Conservation (phyloP, 2,797 vertebrate species). For the Discoglossus pictus region DNA sequence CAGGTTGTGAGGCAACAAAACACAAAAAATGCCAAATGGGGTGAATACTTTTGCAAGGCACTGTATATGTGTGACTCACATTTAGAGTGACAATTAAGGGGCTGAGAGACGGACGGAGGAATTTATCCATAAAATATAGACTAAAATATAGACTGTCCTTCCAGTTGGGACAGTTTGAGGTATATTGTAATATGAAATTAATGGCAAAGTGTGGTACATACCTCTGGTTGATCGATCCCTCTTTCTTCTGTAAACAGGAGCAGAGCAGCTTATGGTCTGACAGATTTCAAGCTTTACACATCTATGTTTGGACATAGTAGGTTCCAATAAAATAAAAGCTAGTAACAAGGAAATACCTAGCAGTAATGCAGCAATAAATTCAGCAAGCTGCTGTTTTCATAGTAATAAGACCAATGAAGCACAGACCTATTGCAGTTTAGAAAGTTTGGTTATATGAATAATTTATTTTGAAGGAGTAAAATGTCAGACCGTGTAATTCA, state of each 20-base stretch:
- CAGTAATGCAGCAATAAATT: constrained; percentile 25
- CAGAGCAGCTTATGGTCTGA: constrained; percentile 82
- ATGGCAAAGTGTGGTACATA: no score
- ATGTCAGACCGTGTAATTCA: constrained; percentile 74
- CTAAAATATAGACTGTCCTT: no score
- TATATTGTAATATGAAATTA: no score
- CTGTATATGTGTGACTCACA: no score
- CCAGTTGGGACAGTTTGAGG: no score
- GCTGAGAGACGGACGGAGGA: no score
- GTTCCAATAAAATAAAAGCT: constrained; percentile 4
- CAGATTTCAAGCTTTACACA: constrained; percentile 82
- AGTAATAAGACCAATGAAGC: not conserved
- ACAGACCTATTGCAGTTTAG: constrained; percentile 46
- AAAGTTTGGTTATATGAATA: constrained; percentile 77
- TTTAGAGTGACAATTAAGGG: no score
- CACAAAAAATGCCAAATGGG: no score
- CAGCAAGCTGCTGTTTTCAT: not conserved
- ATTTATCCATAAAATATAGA: no score
- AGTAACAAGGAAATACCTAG: constrained; percentile 5
- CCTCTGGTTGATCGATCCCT: constrained; percentile 63
- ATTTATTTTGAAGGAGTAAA: constrained; percentile 79
- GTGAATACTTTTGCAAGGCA: no score
- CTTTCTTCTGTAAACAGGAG: constrained; percentile 70
- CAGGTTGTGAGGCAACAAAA: no score
- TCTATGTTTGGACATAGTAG: constrained; percentile 81